These are phyloP conservation scores for Anguilla japonica DNA, from an alignment of 2,113 vertebrate genomes.

Conservation along the genomic window DNA sequence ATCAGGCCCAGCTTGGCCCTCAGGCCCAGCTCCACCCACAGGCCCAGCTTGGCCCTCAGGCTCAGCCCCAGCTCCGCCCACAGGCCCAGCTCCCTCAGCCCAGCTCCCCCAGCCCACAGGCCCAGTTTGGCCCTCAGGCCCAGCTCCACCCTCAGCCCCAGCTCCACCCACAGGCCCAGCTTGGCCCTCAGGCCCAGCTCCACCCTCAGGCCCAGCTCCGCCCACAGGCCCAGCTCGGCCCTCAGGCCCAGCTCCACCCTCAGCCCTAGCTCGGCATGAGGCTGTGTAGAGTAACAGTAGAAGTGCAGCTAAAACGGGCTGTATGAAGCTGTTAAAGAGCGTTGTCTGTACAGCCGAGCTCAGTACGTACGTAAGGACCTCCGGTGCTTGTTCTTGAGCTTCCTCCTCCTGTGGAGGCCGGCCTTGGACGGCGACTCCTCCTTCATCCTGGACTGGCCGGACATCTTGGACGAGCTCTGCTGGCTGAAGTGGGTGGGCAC, in stretches of 20 bases:
- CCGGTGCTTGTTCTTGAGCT: conserved; percentile 89
- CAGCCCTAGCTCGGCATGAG: background rate
- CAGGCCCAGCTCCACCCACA: background rate
- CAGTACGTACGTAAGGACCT: conserved; percentile 86
- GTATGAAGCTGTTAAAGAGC: background rate
- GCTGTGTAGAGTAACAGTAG: background rate
- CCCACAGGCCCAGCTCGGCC: too few species aligned
- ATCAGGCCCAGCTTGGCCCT: too few species aligned
- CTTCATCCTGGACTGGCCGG: conserved; percentile 88
- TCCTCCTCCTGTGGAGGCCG: conserved; percentile 88
- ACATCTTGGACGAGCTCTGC: conserved; percentile 91
- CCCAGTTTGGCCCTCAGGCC: too few species aligned
- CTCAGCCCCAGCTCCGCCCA: too few species aligned
- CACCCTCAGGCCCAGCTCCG: too few species aligned
- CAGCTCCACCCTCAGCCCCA: too few species aligned
- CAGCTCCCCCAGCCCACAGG: too few species aligned
- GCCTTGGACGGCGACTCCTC: conserved; percentile 98
- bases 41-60: too few species aligned
- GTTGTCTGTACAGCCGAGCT: background rate
- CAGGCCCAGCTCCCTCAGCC: too few species aligned
- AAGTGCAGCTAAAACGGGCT: background rate
- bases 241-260: too few species aligned
- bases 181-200: too few species aligned
- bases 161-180: too few species aligned
- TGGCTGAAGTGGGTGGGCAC: conserved; percentile 98